Evolutionary conservation across 2,797 vertebrate species (phyloP).

Genomic region (Semaprochilodus insignis): DNA sequence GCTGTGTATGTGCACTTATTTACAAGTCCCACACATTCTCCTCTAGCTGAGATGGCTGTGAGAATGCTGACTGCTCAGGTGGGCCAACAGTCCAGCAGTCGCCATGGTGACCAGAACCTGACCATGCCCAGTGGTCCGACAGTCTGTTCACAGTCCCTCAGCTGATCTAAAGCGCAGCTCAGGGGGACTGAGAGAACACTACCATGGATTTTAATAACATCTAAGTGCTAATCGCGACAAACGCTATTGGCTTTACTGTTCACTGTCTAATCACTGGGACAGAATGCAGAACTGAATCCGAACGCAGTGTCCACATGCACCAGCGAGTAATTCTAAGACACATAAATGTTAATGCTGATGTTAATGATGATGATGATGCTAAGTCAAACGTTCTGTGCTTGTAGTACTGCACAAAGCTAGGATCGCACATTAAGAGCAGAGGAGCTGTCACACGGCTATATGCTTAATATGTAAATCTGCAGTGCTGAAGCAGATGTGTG

Average conservation of each 20-base stretch:
- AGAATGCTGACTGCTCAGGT: constrained; percentile 66
- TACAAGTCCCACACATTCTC: constrained; percentile 20
- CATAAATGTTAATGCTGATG: not conserved
- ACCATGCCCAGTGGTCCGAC: constrained; percentile 44
- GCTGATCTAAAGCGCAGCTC: constrained; percentile 35
- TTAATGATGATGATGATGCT: not conserved
- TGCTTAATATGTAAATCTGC: constrained; percentile 40
- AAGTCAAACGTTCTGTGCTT: not conserved
- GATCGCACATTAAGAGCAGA: constrained; percentile 22
- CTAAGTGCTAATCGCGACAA: not conserved
- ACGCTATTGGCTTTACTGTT: not conserved
- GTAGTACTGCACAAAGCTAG: constrained; percentile 20
- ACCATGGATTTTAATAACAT: not conserved
- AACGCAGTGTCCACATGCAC: not conserved
- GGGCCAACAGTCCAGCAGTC: constrained; percentile 59
- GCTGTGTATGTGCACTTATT: constrained; percentile 11
- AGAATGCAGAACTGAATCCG: not conserved
- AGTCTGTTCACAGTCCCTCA: constrained; percentile 14
- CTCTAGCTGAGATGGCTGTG: constrained; percentile 26
- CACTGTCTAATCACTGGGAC: not conserved
- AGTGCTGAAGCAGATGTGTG: constrained; percentile 35
- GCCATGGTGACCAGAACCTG: constrained; percentile 66
- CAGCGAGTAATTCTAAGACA: not conserved
- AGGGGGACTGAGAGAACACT: constrained; percentile 13
- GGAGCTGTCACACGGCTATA: not conserved